phyloP scores from a whole-genome alignment of 2,113 vertebrate genomes.

The Sclerurus mexicanus region DNA sequence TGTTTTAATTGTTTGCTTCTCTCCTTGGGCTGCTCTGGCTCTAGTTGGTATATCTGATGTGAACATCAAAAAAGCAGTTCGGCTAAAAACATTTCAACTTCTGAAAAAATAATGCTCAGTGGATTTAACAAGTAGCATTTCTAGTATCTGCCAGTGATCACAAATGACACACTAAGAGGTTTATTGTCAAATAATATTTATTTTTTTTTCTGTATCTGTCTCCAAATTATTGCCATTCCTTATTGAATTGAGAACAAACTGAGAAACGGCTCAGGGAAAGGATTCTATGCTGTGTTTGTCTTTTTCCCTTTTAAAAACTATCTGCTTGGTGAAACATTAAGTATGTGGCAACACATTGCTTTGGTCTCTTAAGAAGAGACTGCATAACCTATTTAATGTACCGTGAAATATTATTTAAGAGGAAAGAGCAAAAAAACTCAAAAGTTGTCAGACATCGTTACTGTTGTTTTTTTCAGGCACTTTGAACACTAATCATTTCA shows the following conservation, averaged over 20 bases:
- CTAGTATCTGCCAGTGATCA: background rate
- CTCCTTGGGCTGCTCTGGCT: background rate
- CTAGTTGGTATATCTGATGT: background rate
- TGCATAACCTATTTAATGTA: background rate
- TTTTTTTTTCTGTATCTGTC: background rate
- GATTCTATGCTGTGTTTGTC: background rate
- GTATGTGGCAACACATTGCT: background rate
- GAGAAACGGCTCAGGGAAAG: slow-evolving; percentile 1
- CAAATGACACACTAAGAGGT: background rate
- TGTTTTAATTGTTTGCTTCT: slow-evolving; percentile 34
- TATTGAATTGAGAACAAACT: background rate
- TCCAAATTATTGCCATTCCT: background rate
- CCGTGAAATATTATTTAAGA: slow-evolving; percentile 47
- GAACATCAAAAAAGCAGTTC: background rate
- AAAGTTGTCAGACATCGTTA: background rate
- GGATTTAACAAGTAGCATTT: background rate
- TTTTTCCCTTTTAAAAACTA: background rate
- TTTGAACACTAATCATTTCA: background rate
- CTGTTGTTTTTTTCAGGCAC: background rate
- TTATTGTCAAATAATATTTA: slow-evolving; percentile 11
- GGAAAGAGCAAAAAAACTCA: background rate
- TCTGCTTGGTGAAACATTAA: background rate
- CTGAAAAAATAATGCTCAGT: background rate
- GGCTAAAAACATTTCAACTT: background rate
- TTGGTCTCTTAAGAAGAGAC: background rate